phyloP scores from a whole-genome alignment of 2,113 vertebrate genomes.

The Calonectris borealis region DNA sequence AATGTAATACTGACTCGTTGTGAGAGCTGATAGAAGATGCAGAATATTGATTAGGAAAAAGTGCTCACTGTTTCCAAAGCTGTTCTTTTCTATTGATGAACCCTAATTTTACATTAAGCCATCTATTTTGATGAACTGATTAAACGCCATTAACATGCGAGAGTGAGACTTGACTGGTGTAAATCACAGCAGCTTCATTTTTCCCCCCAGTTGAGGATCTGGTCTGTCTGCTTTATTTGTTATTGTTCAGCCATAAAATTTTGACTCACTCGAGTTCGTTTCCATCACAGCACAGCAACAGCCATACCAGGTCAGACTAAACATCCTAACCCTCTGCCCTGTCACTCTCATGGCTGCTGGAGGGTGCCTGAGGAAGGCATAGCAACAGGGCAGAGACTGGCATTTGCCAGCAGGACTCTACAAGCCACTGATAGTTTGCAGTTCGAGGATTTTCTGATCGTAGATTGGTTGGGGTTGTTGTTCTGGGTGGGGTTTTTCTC shows the following conservation, averaged over 20 bases:
- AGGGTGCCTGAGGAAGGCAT: not conserved
- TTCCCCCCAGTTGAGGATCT: not conserved
- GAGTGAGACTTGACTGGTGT: not conserved
- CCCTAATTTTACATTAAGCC: not conserved
- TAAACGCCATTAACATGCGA: not conserved
- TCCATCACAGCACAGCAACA: not conserved
- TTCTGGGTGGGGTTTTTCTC: not conserved
- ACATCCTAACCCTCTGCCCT: not conserved
- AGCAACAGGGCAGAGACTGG: not conserved
- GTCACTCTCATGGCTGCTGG: rapidly evolving
- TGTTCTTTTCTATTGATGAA: not conserved
- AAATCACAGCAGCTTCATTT: not conserved
- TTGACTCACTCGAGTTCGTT: not conserved
- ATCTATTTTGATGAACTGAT: not conserved
- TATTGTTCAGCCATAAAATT: not conserved
- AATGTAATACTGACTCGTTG: not conserved
- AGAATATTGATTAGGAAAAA: not conserved
- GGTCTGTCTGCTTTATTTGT: not conserved
- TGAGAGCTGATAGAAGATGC: not conserved
- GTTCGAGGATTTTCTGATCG: not conserved
- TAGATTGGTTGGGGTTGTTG: not conserved
- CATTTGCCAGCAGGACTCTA: not conserved
- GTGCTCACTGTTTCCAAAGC: not conserved
- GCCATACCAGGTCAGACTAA: rapidly evolving
- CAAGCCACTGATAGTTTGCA: not conserved